Evolutionary conservation across 2,797 vertebrate genomes (phyloP).

Genomic region (Tangara arthus): DNA sequence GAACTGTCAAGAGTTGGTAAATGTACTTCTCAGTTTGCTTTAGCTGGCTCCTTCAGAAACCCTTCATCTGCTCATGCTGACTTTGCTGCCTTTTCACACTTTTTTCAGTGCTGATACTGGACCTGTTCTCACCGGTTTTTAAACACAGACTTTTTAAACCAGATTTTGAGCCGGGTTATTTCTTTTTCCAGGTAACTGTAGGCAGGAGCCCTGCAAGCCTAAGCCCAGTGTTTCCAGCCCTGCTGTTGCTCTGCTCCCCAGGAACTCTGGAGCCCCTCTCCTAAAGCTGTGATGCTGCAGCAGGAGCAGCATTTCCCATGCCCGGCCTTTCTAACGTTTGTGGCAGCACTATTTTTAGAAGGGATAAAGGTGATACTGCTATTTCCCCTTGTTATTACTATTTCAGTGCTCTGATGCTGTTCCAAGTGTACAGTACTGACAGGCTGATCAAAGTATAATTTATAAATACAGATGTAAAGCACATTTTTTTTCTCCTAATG

Average conservation of each 20-base stretch:
- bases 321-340: neutral
- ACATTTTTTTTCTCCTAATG: conserved; percentile 50
- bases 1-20: neutral
- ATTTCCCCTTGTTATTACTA: neutral
- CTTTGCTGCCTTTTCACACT: neutral
- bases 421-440: neutral
- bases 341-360: neutral
- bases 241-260: neutral
- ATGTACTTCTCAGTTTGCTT: neutral
- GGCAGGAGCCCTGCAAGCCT: neutral
- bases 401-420: neutral
- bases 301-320: neutral
- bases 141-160: neutral
- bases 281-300: neutral
- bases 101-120: neutral
- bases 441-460: neutral
- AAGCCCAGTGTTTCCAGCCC: neutral
- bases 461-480: conserved; percentile 11
- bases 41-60: neutral
- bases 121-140: neutral
- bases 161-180: neutral
- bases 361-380: neutral
- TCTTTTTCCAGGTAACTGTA: neutral
- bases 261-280: neutral
- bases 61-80: neutral